Conservation (phyloP, 2,113 vertebrate genomes). For the Taxidea taxus region DNA sequence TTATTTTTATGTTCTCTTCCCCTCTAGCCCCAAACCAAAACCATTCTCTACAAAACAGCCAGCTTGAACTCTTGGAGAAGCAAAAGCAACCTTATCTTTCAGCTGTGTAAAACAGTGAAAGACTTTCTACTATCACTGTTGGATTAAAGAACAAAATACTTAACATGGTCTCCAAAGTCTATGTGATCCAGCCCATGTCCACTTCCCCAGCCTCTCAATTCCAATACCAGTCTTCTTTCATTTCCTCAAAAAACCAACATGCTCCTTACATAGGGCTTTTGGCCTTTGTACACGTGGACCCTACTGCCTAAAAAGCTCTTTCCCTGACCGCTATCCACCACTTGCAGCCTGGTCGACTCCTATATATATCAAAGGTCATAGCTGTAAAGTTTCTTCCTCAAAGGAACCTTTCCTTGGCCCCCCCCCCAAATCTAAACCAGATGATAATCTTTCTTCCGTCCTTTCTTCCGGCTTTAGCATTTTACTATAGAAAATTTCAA, state of each 20-base stretch:
- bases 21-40: background rate
- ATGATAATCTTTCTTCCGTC: background rate
- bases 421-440: background rate
- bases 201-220: background rate
- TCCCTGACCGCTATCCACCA: background rate
- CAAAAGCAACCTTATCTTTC: background rate
- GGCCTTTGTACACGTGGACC: background rate
- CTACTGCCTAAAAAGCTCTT: background rate
- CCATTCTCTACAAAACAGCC: background rate
- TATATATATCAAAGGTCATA: background rate
- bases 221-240: background rate
- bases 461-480: slow-evolving; percentile 7
- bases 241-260: slow-evolving; percentile 31
- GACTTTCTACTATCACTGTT: background rate
- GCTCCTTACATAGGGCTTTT: background rate
- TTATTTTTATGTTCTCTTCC: background rate
- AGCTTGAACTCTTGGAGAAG: slow-evolving; percentile 7
- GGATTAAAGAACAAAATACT: slow-evolving; percentile 27
- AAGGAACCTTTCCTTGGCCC: background rate
- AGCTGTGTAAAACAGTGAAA: background rate
- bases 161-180: background rate
- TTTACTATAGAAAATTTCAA: slow-evolving; percentile 35
- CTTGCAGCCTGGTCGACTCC: background rate
- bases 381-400: slow-evolving; percentile 27
- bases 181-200: background rate